Evolutionary conservation across 2,113 vertebrate species (phyloP).

Genomic region (Chelonoidis abingdonii): DNA sequence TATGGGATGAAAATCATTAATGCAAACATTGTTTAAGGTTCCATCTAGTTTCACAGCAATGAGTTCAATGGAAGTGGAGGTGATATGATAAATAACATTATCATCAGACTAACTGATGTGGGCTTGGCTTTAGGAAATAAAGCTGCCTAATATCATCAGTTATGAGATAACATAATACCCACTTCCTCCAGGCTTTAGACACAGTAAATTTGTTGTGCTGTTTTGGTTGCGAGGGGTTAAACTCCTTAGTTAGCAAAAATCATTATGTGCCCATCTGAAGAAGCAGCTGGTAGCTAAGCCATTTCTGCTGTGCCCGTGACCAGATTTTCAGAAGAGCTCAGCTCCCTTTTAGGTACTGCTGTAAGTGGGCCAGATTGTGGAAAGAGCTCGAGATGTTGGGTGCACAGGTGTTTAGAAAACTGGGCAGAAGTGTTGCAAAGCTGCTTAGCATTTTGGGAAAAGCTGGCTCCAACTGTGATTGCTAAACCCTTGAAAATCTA

Average conservation of each 20-base stretch:
- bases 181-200: not conserved
- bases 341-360: not conserved
- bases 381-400: not conserved
- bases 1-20: not conserved
- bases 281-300: too few species aligned
- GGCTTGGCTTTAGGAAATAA: slow-evolving; percentile 53
- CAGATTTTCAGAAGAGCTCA: not conserved
- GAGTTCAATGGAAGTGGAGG: not conserved
- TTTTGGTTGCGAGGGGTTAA: not conserved
- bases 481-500: not conserved
- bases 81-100: not conserved
- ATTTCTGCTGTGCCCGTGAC: not conserved
- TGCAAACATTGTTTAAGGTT: accelerated
- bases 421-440: not conserved
- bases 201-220: not conserved
- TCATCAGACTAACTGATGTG: not conserved
- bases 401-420: not conserved
- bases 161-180: not conserved
- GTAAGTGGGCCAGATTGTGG: not conserved
- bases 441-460: not conserved
- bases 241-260: not conserved
- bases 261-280: not conserved
- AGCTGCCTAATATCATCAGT: slow-evolving; percentile 12
- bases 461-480: not conserved
- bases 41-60: not conserved